Percentiles rank a stretch among this genome's conserved stretches.
phyloP scores from a whole-genome alignment of 2,113 vertebrate species.

The Gasterosteus aculeatus region DNA sequence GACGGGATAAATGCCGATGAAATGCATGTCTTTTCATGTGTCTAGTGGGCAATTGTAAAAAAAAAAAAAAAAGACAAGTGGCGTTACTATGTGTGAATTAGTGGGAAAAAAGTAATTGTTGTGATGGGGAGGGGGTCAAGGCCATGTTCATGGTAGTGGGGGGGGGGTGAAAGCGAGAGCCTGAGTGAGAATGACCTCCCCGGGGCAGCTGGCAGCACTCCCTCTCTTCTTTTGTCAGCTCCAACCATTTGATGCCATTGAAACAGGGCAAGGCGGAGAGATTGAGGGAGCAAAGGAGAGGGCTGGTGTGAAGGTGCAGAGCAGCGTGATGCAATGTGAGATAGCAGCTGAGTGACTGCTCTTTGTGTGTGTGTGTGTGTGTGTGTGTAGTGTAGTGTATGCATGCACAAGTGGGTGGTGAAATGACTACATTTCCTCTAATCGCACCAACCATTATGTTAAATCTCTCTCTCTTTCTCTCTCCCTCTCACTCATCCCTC shows the following conservation, averaged over 20 bases:
- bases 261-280: constrained; percentile 63
- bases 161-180: constrained; percentile 34
- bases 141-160: constrained; percentile 60
- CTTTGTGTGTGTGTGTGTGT: constrained; percentile 19
- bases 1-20: constrained; percentile 36
- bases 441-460: constrained; percentile 50
- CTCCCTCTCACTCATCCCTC: constrained; percentile 44
- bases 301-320: constrained; percentile 75
- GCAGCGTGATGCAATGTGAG: constrained; percentile 79
- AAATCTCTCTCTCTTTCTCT: constrained; percentile 43
- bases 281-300: constrained; percentile 62
- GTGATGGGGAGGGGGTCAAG: constrained; percentile 52
- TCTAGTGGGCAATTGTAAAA: constrained; percentile 48
- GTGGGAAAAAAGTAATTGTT: constrained; percentile 56
- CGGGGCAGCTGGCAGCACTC: constrained; percentile 74
- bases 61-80: constrained; percentile 46
- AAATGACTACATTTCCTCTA: constrained; percentile 56
- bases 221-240: constrained; percentile 74
- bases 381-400: constrained; percentile 8
- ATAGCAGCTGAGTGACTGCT: constrained; percentile 74
- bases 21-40: constrained; percentile 37
- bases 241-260: constrained; percentile 76
- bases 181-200: constrained; percentile 65
- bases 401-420: constrained; percentile 14
- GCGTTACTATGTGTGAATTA: constrained; percentile 65